Evolutionary conservation across 2,797 vertebrate species (phyloP), one percentile per base, ranked within the genome.

Genomic region (Mycteria americana): DNA sequence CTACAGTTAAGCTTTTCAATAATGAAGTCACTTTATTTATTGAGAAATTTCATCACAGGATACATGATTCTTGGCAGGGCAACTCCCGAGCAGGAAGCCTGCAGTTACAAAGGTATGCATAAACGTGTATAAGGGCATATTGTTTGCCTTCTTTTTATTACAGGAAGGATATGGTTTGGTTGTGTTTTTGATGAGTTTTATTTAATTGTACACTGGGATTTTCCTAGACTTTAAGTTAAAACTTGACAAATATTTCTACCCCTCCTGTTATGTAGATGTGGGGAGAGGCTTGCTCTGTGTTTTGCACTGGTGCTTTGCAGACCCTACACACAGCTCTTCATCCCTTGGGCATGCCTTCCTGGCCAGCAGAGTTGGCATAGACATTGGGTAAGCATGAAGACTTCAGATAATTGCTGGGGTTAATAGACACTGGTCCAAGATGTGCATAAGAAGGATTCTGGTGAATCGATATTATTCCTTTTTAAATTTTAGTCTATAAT

Each of bases 81-180:
- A 90, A 86, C 95, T 91, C 92, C 78, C 92, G 65, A 97, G 96
- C 97, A 97, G 97, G 97, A 98, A 98, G 97, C 97, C 97, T 96
- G 97, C 91, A 87, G 92, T 89, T 97, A 90, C 74, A 96, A 96
- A 97, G 97, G 96, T 97, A 96, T 96, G 93, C 89, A 78, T 35
- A 81, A 87, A 85, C 7, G 84, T 88, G 88, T 72, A 88, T 91
- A 96, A 94, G 95, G 97, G 88, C 83, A 95, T 97, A 97, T 97
- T 97, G 97, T 95, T 97, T 95, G 95, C 95, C 84, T 94, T 96
- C 96, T 79, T 94, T 96, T 96, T 96, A 96, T 96, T 97, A 96
- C 97, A 98, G 97, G 95, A 84, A 60, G 91, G 93, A 91, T 89
- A 96, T 94, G 91, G 83, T 94, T 95, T 93, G 77, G 64, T 96